Base-by-base conservation (phyloP, 2,797 vertebrate species). In the Notamacropus eugenii region DNA sequence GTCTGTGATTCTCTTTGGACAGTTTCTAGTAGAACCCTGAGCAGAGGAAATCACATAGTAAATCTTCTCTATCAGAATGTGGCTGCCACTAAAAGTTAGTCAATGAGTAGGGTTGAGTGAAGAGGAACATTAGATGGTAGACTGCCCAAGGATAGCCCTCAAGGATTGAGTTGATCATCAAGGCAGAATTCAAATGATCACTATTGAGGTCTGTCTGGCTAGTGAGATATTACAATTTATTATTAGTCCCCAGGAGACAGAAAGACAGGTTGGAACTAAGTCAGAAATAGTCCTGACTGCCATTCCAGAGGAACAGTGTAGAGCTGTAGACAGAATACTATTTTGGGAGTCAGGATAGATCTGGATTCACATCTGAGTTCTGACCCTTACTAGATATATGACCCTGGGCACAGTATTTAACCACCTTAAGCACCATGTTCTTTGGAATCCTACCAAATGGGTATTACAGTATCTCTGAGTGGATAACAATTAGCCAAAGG, bases 21-120 rank as follows among this genome's bases (percentile, higher is more conserved):
- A 0, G 74, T 8, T 6, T 28, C 56, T 28, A 0, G 50, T 4
- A 0, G 10, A 4, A 12, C 62, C n/a, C 54, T n/a, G 46, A 54
- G 13, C 50, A 14, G 31, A 4, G n/a, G 4, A 19, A 22, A 0
- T 0, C 5, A 9, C 50, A 34, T 46, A 4, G 0, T 0, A 31
- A 52, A 34, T 6, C 93, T 50, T 55, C 29, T 0, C 0, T 19
- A 0, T 92, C 29, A 46, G 12, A 8, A 1, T 46, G 0, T 24
- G 8, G 74, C 62, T 50, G 0, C 40, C 12, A 59, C 62, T 46
- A 5, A 4, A 29, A 93, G 5, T 0, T 0, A 27, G 67, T 0
- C 0, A 90, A n/a, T n/a, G 74, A 31, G 8, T 24, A 40, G 19
- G 9, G 4, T 24, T 82, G 40, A 31, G 74, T 8, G 22, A 9